Conservation (phyloP, 2,888 invertebrate genomes). For the Tinea trinotella region DNA sequence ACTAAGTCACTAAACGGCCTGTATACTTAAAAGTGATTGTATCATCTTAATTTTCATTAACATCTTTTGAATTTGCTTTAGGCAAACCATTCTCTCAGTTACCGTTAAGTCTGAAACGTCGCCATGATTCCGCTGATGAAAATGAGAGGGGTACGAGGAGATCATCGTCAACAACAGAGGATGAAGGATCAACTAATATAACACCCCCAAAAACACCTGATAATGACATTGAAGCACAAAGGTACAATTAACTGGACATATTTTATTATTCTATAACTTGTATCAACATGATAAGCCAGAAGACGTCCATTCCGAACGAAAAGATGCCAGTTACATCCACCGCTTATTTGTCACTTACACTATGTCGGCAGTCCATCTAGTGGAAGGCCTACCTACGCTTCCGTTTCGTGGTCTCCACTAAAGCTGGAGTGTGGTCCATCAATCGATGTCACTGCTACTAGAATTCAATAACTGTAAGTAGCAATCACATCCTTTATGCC, state of each 20-base stretch:
- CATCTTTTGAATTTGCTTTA: conserved; percentile 24
- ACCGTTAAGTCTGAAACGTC: conserved; percentile 54
- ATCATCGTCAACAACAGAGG: conserved; percentile 65
- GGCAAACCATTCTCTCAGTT: conserved; percentile 62
- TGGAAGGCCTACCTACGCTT: no score
- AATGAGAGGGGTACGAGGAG: conserved; percentile 50
- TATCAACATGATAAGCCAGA: no score
- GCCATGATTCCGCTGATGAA: conserved; percentile 59
- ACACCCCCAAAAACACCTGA: conserved; percentile 68
- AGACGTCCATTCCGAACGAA: no score
- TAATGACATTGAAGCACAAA: conserved; percentile 58
- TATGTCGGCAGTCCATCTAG: no score
- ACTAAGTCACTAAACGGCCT: background rate
- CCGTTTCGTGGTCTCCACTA: background rate
- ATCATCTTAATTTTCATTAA: no score
- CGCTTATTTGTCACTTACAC: no score
- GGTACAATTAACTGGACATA: conserved; percentile 34
- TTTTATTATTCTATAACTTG: background rate
- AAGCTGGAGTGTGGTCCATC: no score
- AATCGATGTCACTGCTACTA: no score
- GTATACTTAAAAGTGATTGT: no score
- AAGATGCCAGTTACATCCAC: no score
- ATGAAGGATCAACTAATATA: conserved; percentile 62
- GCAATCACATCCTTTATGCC: no score
- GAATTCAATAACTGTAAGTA: no score